Evolutionary conservation across 2,888 invertebrate genomes (phyloP).

Genomic region (Cryptocheilus praepositus): DNA sequence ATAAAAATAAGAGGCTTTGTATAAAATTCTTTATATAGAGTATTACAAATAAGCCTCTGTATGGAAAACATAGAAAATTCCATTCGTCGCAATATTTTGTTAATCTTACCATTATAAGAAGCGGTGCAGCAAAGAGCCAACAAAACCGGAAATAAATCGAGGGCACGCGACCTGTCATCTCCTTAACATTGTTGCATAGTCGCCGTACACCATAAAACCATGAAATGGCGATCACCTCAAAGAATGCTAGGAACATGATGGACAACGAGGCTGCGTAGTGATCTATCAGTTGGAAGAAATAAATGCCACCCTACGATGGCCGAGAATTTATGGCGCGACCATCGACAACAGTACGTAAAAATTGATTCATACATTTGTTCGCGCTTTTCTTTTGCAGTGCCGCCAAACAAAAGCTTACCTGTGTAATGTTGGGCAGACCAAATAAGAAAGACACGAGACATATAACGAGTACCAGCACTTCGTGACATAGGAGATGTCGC

Average conservation of each 20-base stretch:
- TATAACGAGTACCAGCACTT: constrained; percentile 88
- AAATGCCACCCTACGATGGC: constrained; percentile 86
- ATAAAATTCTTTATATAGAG: no score
- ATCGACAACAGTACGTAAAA: not conserved
- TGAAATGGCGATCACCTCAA: constrained; percentile 92
- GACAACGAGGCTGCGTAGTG: constrained; percentile 95
- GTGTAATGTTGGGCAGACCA: constrained; percentile 91
- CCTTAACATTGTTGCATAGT: constrained; percentile 88
- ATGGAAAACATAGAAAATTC: not conserved
- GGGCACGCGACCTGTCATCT: constrained; percentile 91
- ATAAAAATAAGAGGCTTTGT: no score
- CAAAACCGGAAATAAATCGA: constrained; percentile 89
- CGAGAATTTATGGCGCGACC: not conserved
- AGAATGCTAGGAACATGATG: constrained; percentile 94
- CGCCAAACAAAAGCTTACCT: constrained; percentile 76
- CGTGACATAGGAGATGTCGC: constrained; percentile 88
- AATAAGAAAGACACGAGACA: constrained; percentile 89
- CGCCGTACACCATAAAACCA: constrained; percentile 93
- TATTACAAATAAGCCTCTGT: no score
- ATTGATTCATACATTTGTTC: not conserved
- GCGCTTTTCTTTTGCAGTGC: not conserved
- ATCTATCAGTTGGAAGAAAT: constrained; percentile 93
- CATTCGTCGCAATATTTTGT: not conserved
- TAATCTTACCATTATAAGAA: constrained; percentile 82
- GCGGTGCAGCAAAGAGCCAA: constrained; percentile 89